These are phyloP conservation scores for Atopsyche davidsoni DNA, from an alignment of 1,140 invertebrate genomes.

Conservation along the genomic window DNA sequence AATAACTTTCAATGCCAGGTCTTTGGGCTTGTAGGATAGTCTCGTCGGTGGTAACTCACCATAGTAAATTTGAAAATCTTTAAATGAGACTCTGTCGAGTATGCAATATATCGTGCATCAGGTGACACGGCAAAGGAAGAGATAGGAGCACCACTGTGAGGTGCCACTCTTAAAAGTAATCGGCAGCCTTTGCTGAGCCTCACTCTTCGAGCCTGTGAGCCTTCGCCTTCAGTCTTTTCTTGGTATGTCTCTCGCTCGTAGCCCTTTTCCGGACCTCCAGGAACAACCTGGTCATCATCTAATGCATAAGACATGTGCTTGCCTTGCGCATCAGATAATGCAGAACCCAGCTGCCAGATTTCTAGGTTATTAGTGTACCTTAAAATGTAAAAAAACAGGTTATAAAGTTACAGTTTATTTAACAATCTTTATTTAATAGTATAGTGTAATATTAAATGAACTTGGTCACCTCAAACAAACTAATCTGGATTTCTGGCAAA, in stretches of 20 bases:
- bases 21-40: too few relatives aligned
- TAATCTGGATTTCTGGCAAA: constrained; percentile 53
- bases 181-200: constrained; percentile 52
- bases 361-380: constrained; percentile 62
- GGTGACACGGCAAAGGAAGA: constrained; percentile 61
- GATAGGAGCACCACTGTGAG: constrained; percentile 57
- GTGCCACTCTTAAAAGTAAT: constrained; percentile 58
- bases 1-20: too few relatives aligned
- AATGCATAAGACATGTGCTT: constrained; percentile 29
- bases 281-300: too few relatives aligned
- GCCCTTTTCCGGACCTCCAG: too few relatives aligned
- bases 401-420: constrained; percentile 7
- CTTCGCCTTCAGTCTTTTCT: constrained; percentile 19
- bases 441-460: constrained; percentile 22
- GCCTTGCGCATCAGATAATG: constrained; percentile 35
- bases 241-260: constrained; percentile 30
- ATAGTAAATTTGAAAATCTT: constrained; percentile 61
- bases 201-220: constrained; percentile 32
- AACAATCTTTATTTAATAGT: constrained; percentile 7
- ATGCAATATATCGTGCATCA: constrained; percentile 63
- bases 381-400: constrained; percentile 37
- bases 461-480: constrained; percentile 65
- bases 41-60: constrained; percentile 33
- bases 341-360: constrained; percentile 57
- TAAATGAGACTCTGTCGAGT: constrained; percentile 61